Conservation (phyloP, 1,140 invertebrate species). For the Colletes gigas region DNA sequence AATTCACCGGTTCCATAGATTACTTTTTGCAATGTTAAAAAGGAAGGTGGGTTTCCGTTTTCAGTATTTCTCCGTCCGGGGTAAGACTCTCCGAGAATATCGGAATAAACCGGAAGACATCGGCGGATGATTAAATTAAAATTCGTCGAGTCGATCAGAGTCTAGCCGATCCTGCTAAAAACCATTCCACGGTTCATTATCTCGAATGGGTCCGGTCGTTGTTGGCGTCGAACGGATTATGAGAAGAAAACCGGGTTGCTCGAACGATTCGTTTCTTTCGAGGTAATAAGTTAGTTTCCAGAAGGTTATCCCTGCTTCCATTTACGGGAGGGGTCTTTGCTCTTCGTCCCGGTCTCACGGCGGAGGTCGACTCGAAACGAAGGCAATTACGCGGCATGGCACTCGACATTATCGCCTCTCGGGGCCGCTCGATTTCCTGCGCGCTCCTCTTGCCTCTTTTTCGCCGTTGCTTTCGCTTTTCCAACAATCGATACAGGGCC, state of each 20-base stretch:
- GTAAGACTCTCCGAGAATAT: not conserved
- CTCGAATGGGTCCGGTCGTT: constrained; percentile 14
- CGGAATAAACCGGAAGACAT: not conserved
- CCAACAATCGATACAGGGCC: constrained; percentile 70
- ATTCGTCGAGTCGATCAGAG: constrained; percentile 30
- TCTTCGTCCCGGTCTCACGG: constrained; percentile 45
- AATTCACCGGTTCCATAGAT: too few species aligned
- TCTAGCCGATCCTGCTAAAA: not conserved
- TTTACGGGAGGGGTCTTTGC: constrained; percentile 52
- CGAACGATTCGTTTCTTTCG: constrained; percentile 42
- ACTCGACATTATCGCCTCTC: constrained; percentile 68
- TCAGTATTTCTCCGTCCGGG: not conserved
- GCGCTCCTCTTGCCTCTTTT: constrained; percentile 21
- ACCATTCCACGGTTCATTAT: constrained; percentile 41
- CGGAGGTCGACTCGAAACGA: constrained; percentile 66
- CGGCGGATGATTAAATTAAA: constrained; percentile 46
- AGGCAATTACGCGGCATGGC: constrained; percentile 70
- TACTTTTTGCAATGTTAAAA: too few species aligned
- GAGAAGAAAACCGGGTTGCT: constrained; percentile 2
- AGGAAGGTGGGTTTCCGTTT: not conserved
- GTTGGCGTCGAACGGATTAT: constrained; percentile 23
- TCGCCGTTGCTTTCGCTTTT: constrained; percentile 70
- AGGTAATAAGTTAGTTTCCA: constrained; percentile 53
- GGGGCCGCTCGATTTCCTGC: constrained; percentile 64
- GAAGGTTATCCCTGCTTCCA: constrained; percentile 46